Conservation (phyloP, 1,140 invertebrate genomes). For the Helicoverpa armigera region DNA sequence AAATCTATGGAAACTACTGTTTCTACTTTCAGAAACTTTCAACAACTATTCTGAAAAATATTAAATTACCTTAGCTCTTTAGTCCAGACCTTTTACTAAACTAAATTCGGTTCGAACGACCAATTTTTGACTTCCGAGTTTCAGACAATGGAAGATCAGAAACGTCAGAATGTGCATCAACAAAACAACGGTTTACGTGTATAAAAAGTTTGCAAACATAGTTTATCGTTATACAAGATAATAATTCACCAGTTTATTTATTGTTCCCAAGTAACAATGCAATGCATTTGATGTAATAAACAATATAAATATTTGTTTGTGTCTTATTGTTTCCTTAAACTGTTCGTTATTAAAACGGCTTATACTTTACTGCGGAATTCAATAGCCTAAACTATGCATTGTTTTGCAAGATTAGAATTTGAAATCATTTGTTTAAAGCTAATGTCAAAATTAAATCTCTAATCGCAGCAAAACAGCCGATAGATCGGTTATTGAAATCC, state of each 20-base stretch:
- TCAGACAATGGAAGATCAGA: not conserved
- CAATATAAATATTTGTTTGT: conserved; percentile 62
- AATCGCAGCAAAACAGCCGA: too few relatives aligned
- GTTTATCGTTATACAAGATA: conserved; percentile 75
- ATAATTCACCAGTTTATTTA: conserved; percentile 82
- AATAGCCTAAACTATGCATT: too few relatives aligned
- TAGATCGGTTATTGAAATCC: too few relatives aligned
- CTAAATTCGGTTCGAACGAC: not conserved
- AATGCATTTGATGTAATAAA: conserved; percentile 86
- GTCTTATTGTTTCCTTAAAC: not conserved
- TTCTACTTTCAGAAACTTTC: too few relatives aligned
- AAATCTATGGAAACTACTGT: too few relatives aligned
- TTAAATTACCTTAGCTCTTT: too few relatives aligned
- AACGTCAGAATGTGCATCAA: not conserved
- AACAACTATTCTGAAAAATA: too few relatives aligned
- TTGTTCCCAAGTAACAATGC: conserved; percentile 79
- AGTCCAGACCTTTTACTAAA: too few relatives aligned
- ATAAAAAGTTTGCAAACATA: conserved; percentile 62
- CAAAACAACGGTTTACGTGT: conserved; percentile 44
- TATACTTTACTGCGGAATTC: not conserved
- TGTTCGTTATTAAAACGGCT: not conserved
- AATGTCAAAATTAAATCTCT: too few relatives aligned
- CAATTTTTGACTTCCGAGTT: not conserved
- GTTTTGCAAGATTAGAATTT: too few relatives aligned
- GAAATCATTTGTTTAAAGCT: too few relatives aligned